These are phyloP conservation scores for Tupaia chinensis DNA, from an alignment of 2,113 vertebrate species.

Conservation along the genomic window DNA sequence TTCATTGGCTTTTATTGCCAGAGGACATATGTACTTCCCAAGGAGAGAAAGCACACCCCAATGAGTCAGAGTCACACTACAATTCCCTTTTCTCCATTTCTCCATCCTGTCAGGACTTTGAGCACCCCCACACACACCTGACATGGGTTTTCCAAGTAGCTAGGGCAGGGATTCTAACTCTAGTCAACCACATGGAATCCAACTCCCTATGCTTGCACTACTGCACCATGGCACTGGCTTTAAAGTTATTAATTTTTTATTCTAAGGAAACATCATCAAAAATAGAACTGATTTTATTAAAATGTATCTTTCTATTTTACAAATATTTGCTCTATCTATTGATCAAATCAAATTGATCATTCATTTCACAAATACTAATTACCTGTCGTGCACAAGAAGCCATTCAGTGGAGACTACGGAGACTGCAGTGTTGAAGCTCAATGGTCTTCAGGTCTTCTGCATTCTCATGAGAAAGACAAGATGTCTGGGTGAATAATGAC, in stretches of 20 bases:
- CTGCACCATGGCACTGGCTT: no score
- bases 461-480: neutral
- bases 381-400: neutral
- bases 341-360: neutral
- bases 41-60: no score
- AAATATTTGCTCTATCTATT: neutral
- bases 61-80: no score
- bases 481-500: neutral
- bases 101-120: no score
- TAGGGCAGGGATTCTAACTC: no score
- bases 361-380: neutral
- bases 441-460: neutral
- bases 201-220: no score
- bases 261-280: neutral
- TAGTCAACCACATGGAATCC: no score
- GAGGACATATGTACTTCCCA: no score
- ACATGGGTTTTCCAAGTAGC: no score
- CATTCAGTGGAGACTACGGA: neutral
- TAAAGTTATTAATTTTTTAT: neutral
- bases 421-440: rapidly evolving
- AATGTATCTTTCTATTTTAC: neutral
- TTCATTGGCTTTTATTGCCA: no score
- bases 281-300: neutral
- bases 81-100: no score
- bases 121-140: no score